Evolutionary conservation across 2,113 vertebrate species (phyloP).

Genomic region (Grantiella picta): DNA sequence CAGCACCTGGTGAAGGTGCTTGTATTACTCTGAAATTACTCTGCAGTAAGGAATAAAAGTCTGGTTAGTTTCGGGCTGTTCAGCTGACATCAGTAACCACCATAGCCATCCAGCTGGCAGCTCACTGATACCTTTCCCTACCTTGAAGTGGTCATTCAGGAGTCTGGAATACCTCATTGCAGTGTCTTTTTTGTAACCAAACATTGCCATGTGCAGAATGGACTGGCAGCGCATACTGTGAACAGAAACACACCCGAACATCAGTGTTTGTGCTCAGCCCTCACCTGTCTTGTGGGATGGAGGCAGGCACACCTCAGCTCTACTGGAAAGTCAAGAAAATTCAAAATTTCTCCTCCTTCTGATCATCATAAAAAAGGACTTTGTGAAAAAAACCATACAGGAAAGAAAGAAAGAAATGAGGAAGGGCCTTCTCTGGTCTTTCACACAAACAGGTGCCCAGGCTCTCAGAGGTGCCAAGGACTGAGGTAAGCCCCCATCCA

Average conservation of each 20-base stretch:
- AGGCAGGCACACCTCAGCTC: background rate
- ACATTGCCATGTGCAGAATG: conserved; percentile 92
- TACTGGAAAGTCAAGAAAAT: background rate
- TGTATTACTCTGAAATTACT: conserved; percentile 75
- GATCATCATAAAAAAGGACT: background rate
- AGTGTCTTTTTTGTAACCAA: conserved; percentile 86
- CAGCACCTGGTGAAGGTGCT: conserved; percentile 73
- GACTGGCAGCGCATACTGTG: conserved; percentile 90
- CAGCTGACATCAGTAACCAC: background rate
- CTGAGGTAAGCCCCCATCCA: background rate
- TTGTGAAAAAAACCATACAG: background rate
- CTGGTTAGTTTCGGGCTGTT: background rate
- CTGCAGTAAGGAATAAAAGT: conserved; percentile 61
- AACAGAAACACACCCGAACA: background rate
- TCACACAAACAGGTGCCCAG: background rate
- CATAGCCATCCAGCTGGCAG: background rate
- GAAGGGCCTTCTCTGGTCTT: background rate
- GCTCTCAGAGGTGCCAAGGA: background rate
- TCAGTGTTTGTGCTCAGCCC: background rate
- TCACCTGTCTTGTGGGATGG: background rate
- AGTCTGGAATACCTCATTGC: conserved; percentile 89
- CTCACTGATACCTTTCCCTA: background rate
- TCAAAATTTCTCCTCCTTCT: background rate
- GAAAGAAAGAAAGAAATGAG: background rate
- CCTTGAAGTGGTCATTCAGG: conserved; percentile 89